A percentile compares a stretch with the other conserved stretches of the same genome.
phyloP scores from a whole-genome alignment of 2,797 vertebrate species.

The Labroides dimidiatus region DNA sequence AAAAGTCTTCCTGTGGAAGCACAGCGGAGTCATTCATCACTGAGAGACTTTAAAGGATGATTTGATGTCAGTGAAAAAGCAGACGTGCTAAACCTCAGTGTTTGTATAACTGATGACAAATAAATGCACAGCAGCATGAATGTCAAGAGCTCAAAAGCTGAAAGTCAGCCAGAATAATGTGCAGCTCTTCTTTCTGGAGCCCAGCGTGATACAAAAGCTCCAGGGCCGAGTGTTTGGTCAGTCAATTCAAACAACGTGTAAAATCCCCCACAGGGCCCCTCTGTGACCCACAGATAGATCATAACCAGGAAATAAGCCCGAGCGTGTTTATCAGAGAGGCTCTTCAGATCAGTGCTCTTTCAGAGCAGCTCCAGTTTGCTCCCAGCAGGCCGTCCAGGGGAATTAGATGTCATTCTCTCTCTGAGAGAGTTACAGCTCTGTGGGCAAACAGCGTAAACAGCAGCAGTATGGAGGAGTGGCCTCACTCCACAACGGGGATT shows the following conservation, averaged over 20 bases:
- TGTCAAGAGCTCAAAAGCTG: constrained; percentile 20
- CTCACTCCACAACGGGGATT: constrained; percentile 71
- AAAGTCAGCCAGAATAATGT: constrained; percentile 36
- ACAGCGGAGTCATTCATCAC: too few relatives aligned
- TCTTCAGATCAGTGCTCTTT: constrained; percentile 76
- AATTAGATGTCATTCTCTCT: constrained; percentile 79
- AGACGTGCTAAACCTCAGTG: background rate
- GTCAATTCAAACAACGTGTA: constrained; percentile 56
- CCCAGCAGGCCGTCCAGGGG: constrained; percentile 69
- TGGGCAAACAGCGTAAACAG: constrained; percentile 67
- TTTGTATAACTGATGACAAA: constrained; percentile 19
- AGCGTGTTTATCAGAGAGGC: constrained; percentile 70
- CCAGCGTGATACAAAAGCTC: constrained; percentile 42
- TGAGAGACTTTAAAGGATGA: too few relatives aligned
- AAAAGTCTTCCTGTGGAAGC: too few relatives aligned
- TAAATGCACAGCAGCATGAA: constrained; percentile 7
- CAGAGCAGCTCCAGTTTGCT: constrained; percentile 77
- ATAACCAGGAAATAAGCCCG: constrained; percentile 70
- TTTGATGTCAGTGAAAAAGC: too few relatives aligned
- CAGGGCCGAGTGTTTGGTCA: constrained; percentile 50
- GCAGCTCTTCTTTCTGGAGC: constrained; percentile 29
- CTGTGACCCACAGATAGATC: constrained; percentile 70
- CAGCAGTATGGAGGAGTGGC: constrained; percentile 36
- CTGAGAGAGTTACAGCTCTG: constrained; percentile 71
- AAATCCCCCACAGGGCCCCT: constrained; percentile 61